Base-by-base conservation (phyloP, 2,888 invertebrate species). In the Parascotia fuliginaria region DNA sequence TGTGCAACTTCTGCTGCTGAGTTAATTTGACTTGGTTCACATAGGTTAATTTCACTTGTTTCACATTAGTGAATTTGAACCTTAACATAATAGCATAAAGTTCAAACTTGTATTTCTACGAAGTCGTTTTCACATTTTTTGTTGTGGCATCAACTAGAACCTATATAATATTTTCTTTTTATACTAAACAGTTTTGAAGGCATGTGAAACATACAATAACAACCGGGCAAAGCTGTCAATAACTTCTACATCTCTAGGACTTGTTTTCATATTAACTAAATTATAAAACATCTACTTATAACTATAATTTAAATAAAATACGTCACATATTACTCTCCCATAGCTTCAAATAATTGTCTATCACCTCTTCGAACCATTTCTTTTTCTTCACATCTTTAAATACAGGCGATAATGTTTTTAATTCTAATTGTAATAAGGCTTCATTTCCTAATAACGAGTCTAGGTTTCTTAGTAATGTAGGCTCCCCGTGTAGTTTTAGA, bases 271-370 rank as follows among this genome's bases (percentile, higher is more conserved):
- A 24, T 7, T 29, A 42, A 29, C 46, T 43, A 53, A 44, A 39
- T 50, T 47, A 53, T 34, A 61, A 60, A 65, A 55, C 47, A 64
- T 48, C 46, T 61, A 69, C 53, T 61, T 56, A 66, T 42, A 24
- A 47, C 51, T 64, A 64, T 55, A 3, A 58, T 55, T 46, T 52
- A 59, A 49, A 39, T 56, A 56, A 32, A 47, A 12, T 58, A 64
- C 70, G 40, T 94, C 94, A 96, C 94, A 97, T 96, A 85, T 97
- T 97, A 74, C 95, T 95, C 87, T 97, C 97, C 97, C 97, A 97
- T 60, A 97, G 89, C 87, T 97, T 97, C 85, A 97, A 94, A 88
- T 96, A 96, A 93, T 97, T 97, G 88, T 97, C 97, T 81, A 97
- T 93, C 50, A 97, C 96, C 91, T 97, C 97, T 67, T 96, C 95